Base-by-base conservation (phyloP, 2,888 invertebrate species). In the Ctena decussata region DNA sequence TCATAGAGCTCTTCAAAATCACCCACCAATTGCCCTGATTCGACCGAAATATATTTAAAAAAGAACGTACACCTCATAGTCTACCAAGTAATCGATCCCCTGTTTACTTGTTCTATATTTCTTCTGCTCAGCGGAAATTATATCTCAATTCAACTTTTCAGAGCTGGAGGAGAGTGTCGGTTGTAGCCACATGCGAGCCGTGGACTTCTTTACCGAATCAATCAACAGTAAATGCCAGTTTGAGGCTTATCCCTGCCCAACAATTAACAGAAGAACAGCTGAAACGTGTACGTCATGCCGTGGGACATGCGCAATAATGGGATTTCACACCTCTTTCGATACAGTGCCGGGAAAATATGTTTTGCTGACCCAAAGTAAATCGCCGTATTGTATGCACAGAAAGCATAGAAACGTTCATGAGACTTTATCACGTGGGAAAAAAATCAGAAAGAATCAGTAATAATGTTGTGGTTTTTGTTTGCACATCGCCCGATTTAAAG, bases 181-280 rank as follows among this genome's bases (percentile, higher is more conserved):
- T 53, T 99, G 99, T 95, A 98, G 98, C 95, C 99, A 99, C 95
- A 97, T 98, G 78, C 96, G 98, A 77, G 98, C 98, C 87, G 97
- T 98, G 94, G 97, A 98, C 91, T 97, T 97, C 93, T 98, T 98
- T 94, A 97, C 97, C 0, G 98, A 98, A 95, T 98, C 98, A 89
- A 97, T 99, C 70, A 97, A 97, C 84, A 96, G 96, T 24, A 65
- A 84, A 11, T 98, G 98, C 92, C 97, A 97, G 0, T 98, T 98
- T 94, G 96, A 97, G 93, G 97, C 97, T 0, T 97, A 98, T 77
- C 97, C 97, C 77, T 99, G 99, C 94, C 96, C 97, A 21, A 35
- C 18, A 11, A 74, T 71, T 18, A 70, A 60, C 30, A n/a, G 30
- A 1, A 11, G 3, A 6, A 46, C 78, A 1, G n/a, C 27, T 3